A percentile compares a stretch with the other conserved stretches of the same genome.
phyloP scores from a whole-genome alignment of 2,113 vertebrate genomes.

The Gasterosteus nipponicus region DNA sequence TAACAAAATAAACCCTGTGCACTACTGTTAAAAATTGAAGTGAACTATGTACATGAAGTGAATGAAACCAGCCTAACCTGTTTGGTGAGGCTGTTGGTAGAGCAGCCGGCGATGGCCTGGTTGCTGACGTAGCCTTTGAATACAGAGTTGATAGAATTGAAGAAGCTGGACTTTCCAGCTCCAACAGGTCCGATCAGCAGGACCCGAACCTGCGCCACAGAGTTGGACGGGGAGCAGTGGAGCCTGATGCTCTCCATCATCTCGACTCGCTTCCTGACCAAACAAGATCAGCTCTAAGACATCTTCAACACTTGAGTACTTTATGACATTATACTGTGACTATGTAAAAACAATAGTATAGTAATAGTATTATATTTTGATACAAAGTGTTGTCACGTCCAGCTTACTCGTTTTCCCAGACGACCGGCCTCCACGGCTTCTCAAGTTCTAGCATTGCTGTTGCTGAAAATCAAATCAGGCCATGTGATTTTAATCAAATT shows the following conservation, averaged over 20 bases:
- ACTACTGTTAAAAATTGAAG: not conserved
- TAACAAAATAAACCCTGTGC: too few species aligned
- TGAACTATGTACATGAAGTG: not conserved
- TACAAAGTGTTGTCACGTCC: not conserved
- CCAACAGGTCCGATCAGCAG: constrained; percentile 57
- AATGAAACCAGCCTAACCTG: constrained; percentile 29
- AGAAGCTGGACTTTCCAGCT: constrained; percentile 72
- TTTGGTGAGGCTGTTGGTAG: constrained; percentile 61
- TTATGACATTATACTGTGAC: not conserved
- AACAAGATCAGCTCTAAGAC: constrained; percentile 12
- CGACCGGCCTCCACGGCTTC: constrained; percentile 70
- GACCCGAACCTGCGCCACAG: constrained; percentile 44
- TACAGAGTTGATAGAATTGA: constrained; percentile 66
- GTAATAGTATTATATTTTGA: not conserved
- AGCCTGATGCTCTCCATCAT: constrained; percentile 34
- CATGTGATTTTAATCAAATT: not conserved
- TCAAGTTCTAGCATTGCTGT: constrained; percentile 50
- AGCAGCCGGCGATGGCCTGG: constrained; percentile 61
- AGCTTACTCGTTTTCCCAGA: constrained; percentile 67
- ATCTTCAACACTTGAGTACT: too few species aligned
- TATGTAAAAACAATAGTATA: not conserved
- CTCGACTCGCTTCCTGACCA: constrained; percentile 31
- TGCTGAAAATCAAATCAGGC: not conserved
- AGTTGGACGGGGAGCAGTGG: constrained; percentile 26
- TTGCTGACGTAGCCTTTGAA: constrained; percentile 64